A percentile compares a stretch with the other conserved stretches of the same genome.
phyloP scores from a whole-genome alignment of 2,113 vertebrate genomes.

The Proterorhinus semilunaris region DNA sequence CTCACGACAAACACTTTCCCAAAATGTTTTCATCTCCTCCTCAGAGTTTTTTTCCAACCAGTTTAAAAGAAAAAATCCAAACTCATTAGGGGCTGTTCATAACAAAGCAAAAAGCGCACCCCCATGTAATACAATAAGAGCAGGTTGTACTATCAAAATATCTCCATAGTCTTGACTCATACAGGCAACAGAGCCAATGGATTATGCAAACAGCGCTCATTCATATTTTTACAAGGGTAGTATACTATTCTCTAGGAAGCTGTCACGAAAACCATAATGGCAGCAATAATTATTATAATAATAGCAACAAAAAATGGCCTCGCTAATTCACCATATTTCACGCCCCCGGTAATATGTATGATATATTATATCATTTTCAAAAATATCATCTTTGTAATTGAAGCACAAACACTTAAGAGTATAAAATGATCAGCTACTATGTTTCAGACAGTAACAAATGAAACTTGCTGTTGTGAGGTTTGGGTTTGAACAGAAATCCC shows the following conservation, averaged over 20 bases:
- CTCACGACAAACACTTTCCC: neutral
- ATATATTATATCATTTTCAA: too few relatives aligned
- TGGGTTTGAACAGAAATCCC: constrained; percentile 65
- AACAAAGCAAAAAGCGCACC: neutral
- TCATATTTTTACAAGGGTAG: neutral
- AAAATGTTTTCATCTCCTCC: neutral
- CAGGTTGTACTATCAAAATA: too few relatives aligned
- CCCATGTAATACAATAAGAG: too few relatives aligned
- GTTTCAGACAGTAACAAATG: constrained; percentile 18
- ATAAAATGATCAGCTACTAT: neutral
- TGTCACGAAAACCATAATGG: neutral
- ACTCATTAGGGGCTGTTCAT: neutral
- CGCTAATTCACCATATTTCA: too few relatives aligned
- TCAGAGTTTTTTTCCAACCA: too few relatives aligned
- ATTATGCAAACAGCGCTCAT: neutral
- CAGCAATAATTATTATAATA: too few relatives aligned
- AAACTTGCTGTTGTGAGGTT: constrained; percentile 47
- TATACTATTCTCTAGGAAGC: neutral
- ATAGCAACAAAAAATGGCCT: too few relatives aligned
- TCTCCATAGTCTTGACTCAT: too few relatives aligned
- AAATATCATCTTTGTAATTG: neutral
- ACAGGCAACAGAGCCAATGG: neutral
- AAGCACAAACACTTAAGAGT: neutral
- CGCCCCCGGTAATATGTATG: neutral
- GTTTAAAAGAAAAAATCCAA: neutral